phyloP scores from a whole-genome alignment of 2,888 invertebrate genomes.

The Leuctra nigra region DNA sequence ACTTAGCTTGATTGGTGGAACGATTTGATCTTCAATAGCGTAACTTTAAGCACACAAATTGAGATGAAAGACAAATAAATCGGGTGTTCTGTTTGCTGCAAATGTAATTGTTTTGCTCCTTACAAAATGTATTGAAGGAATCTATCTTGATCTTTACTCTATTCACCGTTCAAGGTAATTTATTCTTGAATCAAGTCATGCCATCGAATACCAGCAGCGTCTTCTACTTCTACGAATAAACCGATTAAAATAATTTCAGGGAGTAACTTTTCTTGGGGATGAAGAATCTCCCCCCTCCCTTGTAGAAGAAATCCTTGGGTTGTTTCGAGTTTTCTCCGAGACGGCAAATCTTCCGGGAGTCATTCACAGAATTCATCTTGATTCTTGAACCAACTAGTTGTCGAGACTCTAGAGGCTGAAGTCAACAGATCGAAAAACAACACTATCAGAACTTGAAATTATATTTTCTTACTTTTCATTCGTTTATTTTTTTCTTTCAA shows the following conservation, averaged over 20 bases:
- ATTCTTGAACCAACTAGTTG: conserved; percentile 4
- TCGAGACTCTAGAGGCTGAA: conserved; percentile 1
- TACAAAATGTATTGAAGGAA: too few species aligned
- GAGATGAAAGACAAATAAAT: too few species aligned
- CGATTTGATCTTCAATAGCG: too few species aligned
- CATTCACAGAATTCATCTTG: background rate
- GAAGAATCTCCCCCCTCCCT: too few species aligned
- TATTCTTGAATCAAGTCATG: too few species aligned
- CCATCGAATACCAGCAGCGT: background rate
- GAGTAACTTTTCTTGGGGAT: conserved; percentile 1
- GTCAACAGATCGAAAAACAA: conserved; percentile 6
- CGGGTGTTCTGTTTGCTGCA: too few species aligned
- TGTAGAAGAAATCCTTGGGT: background rate
- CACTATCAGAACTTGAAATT: conserved; percentile 6
- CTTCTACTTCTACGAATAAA: background rate
- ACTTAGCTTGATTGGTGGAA: too few species aligned
- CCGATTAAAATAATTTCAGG: background rate
- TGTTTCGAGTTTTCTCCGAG: background rate
- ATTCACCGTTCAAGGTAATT: too few species aligned
- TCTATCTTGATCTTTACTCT: too few species aligned
- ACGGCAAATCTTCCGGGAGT: background rate
- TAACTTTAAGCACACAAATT: too few species aligned
- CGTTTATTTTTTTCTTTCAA: conserved; percentile 2
- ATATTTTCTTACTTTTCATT: background rate
- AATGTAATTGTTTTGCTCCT: too few species aligned